Base-by-base conservation (phyloP, 2,797 vertebrate species). In the Tragopan temminckii region DNA sequence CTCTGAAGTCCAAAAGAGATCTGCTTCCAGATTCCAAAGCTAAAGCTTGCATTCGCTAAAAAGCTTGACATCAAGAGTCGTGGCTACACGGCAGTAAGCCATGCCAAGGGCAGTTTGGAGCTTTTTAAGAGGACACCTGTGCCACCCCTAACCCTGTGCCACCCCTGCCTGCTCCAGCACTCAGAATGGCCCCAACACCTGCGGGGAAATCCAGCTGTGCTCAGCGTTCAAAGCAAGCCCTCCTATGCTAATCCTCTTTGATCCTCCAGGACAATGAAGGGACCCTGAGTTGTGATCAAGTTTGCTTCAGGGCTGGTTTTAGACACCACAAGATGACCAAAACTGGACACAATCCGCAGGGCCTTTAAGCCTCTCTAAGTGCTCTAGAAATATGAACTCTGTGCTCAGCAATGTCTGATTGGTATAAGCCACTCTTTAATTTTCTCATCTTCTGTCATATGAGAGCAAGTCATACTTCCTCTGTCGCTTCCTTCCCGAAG, bases 101-200 rank as follows among this genome's bases (percentile, higher is more conserved):
- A 7, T 38, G 64, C 24, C 7, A 5, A 38, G 58, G 31, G 24
- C 42, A 7, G 17, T 16, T 36, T 24, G 50, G 20, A 61, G 38
- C 48, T 20, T 33, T 53, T 21, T 53, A 21, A 59, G 24, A 5
- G 0, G 4, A 25, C 18, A 18, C 6, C 42, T 11, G 31, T n/a
- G 18, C 75, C 0, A 0, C 31, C 50, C 8, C 17, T 17, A n/a
- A n/a, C n/a, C 6, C 42, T 11, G 31, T n/a, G 18, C 75, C 0
- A 0, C 31, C 50, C 8, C 17, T 17, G 43, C n/a, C 27, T 0
- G 2, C 23, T 40, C 29, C 50, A 3, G 3, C 55, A 11, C 15
- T 48, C 5, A 50, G 46, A 52, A 16, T 11, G 24, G 23, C 27
- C 36, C 52, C 1, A 1, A 4, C 19, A 27, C 45, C 27, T 2